Evolutionary conservation across 2,888 invertebrate species (phyloP).

Genomic region (Adela reaumurella): DNA sequence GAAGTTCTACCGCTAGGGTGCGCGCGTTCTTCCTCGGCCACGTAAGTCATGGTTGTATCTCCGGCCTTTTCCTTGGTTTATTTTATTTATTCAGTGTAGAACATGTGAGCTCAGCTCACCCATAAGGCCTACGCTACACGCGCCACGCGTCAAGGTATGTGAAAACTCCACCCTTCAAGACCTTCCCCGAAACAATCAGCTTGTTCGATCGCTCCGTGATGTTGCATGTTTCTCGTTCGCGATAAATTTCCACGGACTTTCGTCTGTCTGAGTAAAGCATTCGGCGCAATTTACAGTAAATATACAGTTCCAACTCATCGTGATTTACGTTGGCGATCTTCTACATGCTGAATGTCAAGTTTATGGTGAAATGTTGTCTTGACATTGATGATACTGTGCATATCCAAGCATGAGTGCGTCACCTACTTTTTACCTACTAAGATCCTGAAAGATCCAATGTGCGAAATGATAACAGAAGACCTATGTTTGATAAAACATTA

Average conservation of each 20-base stretch:
- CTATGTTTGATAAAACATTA: no score
- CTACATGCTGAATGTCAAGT: no score
- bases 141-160: not conserved
- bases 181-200: not conserved
- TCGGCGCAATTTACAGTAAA: not conserved
- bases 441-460: no score
- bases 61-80: conserved; percentile 35
- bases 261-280: no score
- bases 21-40: conserved; percentile 50
- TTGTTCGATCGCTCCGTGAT: not conserved
- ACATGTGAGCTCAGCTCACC: conserved; percentile 1
- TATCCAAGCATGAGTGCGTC: no score
- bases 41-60: conserved; percentile 55
- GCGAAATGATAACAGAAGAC: no score
- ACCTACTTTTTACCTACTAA: no score
- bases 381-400: no score
- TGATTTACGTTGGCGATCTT: no score
- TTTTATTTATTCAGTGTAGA: conserved; percentile 16
- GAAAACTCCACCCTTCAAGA: not conserved
- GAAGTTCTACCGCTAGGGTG: conserved; percentile 26
- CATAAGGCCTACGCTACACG: not conserved
- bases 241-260: not conserved
- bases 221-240: not conserved
- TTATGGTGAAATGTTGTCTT: no score
- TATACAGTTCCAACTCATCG: not conserved